Base-by-base conservation (phyloP, 2,888 invertebrate genomes). In the Linyphia triangularis region DNA sequence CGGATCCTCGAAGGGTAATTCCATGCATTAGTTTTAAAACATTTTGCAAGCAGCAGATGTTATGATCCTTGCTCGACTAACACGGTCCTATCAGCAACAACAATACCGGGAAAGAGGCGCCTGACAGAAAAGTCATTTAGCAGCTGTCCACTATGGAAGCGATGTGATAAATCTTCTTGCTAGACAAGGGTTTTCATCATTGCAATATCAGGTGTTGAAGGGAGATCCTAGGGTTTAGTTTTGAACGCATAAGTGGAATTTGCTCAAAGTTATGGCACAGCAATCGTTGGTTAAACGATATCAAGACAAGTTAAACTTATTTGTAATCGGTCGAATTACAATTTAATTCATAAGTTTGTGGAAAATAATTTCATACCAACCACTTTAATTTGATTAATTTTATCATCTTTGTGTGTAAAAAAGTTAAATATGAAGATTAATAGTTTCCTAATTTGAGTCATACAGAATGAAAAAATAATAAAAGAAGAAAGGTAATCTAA, bases 111-210 rank as follows among this genome's bases (percentile, higher is more conserved):
- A 9, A n/a, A 63, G 40, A 37, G 24, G 28, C 67, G 16, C 19
- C 63, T 79, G 79, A 65, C 79, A 43, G 79, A 79, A 79, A 79
- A 79, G 79, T 79, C 79, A 79, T 79, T 79, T 79, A 79, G 30
- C 51, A 33, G 30, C 79, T 67, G 65, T 79, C 67, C 67, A 30
- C n/a, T 10, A 51, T 28, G 26, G 78, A 51, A 79, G 78, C 28
- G 24, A 26, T 16, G 65, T 67, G 65, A 79, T 79, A 79, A 79
- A 79, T 79, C 79, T 67, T 67, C 43, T 33, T 51, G 51, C 67
- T 33, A 67, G 79, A 67, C 79, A 79, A 79, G 79, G 67, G 79
- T 65, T 79, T 79, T 79, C 79, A 67, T 79, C 79, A 79, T 67
- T 40, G 26, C 26, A 67, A 67, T 30, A 79, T 28, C 79, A 79